phyloP scores from a whole-genome alignment of 2,888 invertebrate species.

The Chironomus tentans region DNA sequence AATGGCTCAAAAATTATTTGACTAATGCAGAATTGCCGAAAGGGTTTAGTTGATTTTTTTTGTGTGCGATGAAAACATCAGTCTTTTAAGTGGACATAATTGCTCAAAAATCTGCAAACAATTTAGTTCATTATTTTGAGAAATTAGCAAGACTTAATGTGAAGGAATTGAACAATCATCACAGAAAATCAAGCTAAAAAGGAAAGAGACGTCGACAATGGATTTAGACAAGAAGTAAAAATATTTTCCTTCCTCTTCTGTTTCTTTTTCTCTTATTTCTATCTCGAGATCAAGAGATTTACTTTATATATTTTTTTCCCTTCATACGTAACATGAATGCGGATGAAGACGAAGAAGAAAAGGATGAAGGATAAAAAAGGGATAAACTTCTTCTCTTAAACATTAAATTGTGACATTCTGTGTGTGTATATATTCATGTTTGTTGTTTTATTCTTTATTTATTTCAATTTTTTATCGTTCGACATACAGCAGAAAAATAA shows the following conservation, averaged over 20 bases:
- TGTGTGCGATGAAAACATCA: too few relatives aligned
- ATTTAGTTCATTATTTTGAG: too few relatives aligned
- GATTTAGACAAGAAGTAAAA: conserved; percentile 14
- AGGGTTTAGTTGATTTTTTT: too few relatives aligned
- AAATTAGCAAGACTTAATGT: too few relatives aligned
- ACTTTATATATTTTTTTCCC: neutral
- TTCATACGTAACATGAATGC: neutral
- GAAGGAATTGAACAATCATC: too few relatives aligned
- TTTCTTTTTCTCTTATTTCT: conserved; percentile 3
- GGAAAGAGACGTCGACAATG: conserved; percentile 24
- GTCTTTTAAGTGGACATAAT: too few relatives aligned
- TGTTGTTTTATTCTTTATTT: conserved; percentile 14
- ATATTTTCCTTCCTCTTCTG: neutral
- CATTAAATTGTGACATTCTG: neutral
- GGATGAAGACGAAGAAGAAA: neutral
- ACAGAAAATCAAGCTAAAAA: too few relatives aligned
- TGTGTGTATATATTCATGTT: neutral
- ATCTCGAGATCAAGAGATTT: conserved; percentile 27
- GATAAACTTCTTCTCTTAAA: conserved; percentile 18
- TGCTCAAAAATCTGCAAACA: too few relatives aligned
- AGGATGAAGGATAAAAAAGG: conserved; percentile 2
- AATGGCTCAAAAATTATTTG: too few relatives aligned
- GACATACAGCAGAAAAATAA: neutral
- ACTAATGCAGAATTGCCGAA: too few relatives aligned
- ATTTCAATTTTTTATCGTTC: neutral